A percentile compares a stretch with the other conserved stretches of the same genome.
Evolutionary conservation across 1,140 invertebrate species (phyloP).

Genomic region (Cherax quadricarinatus): DNA sequence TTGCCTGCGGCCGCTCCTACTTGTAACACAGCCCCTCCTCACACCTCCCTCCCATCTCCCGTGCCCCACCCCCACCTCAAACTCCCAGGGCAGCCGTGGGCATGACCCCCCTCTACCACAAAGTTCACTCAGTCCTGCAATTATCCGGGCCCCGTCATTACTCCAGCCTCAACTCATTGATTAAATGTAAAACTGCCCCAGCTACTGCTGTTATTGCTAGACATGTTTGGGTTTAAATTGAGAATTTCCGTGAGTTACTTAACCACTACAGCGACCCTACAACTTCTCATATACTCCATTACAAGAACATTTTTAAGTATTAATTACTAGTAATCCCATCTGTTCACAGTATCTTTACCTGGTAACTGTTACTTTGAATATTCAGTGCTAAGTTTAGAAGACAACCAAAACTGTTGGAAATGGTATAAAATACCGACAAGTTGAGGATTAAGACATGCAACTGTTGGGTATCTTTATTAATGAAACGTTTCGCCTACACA

Average conservation of each 20-base stretch:
- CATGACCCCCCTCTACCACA: background rate
- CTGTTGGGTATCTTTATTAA: too few species aligned
- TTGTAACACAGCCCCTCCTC: background rate
- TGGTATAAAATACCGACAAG: too few species aligned
- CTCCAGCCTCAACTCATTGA: background rate
- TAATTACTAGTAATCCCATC: too few species aligned
- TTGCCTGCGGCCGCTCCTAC: slow-evolving; percentile 43
- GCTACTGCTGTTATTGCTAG: background rate
- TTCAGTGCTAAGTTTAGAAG: too few species aligned
- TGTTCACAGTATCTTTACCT: too few species aligned
- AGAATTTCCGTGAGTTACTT: background rate
- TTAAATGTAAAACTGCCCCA: slow-evolving; percentile 19
- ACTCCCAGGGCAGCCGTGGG: background rate
- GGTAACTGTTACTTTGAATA: too few species aligned
- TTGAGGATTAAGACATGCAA: too few species aligned
- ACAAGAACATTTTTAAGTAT: too few species aligned
- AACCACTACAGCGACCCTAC: too few species aligned
- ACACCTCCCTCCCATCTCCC: background rate
- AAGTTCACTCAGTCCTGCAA: background rate
- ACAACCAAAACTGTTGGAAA: too few species aligned
- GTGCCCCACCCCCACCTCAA: background rate
- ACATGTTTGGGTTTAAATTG: background rate
- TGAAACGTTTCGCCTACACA: too few species aligned
- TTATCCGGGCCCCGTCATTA: background rate
- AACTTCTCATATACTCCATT: too few species aligned